Base-by-base conservation (phyloP, 2,113 vertebrate genomes). In the Ptilonorhynchus violaceus region DNA sequence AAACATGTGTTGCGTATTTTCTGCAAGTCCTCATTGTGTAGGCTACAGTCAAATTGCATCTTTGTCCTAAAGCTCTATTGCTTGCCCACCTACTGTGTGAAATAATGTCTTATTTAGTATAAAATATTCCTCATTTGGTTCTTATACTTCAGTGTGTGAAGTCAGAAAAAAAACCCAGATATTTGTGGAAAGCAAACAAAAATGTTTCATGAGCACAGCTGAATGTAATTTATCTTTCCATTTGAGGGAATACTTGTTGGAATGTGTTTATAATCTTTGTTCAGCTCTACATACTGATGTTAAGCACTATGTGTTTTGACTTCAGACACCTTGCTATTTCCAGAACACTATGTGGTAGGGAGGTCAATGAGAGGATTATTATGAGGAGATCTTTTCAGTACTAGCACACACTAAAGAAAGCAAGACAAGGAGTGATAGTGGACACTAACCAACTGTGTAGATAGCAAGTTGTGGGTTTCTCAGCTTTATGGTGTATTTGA, bases 261-360 rank as follows among this genome's bases (percentile, higher is more conserved):
- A 80, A 91, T 84, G 17, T 12, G 4, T 52, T 89, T 77, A 21
- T 52, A 68, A 37, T 81, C 69, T 81, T 84, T 27, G 11, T 59
- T 87, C 44, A 77, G 27, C 74, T 89, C 27, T 47, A 33, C 44
- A 56, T n/a, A 23, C 27, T 85, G 68, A 47, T 56, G 69, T 70
- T 89, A 87, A 92, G 64, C 55, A 28, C 33, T 0, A 0, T 7
- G 8, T 79, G 12, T 78, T 89, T 87, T 84, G 60, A 69, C 73
- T 93, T 91, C 52, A 81, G 56, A 81, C 42, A 81, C 86, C 44
- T 91, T 86, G 27, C 80, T 91, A 53, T 96, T 93, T 96, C 86
- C 69, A 87, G 84, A 94, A 31, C 13, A 62, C 55, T 52, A 3
- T 46, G 35, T 2, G 0, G 30, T 59, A 60, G 56, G 35, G 91